Base-by-base conservation (phyloP, 2,888 invertebrate genomes). In the Micoletzkya japonica region DNA sequence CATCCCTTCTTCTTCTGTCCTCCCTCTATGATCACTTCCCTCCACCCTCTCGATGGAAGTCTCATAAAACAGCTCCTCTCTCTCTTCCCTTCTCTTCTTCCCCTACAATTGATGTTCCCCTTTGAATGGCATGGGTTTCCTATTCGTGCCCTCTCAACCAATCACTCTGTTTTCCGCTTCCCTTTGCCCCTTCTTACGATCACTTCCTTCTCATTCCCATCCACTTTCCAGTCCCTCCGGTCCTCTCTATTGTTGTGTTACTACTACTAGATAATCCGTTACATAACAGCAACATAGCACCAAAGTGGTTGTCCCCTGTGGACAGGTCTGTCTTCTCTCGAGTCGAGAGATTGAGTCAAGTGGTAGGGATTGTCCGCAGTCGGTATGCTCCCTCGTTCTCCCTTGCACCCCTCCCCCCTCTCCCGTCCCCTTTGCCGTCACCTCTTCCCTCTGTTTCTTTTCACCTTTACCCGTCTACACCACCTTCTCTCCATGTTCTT, bases 401-500 rank as follows among this genome's bases (percentile, higher is more conserved):
- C 20, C 44, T 20, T 14, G 10, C 44, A 44, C 20, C 20, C 20
- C 44, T 44, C 20, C 44, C 44, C 44, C 20, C 44, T 44, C 44
- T 44, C 44, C 20, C 44, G 10, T 44, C 44, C 44, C 44, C 20
- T 20, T 44, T 20, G 10, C 44, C 37, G 2, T 17, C 7, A 17
- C 37, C 24, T 37, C 24, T 37, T 37, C 39, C 39, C 37, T 17
- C 59, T 37, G 26, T 32, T 4, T 26, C n/a, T 39, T n/a, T 4
- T 59, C 57, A 34, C 36, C 57, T 20, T 30, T 7, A 34, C 39
- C 37, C 2, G n/a, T 24, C 4, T 28, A 37, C 34, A 37, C 39
- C 39, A n/a, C 39, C 10, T 44, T 36, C 24, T 37, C 39, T 59
- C 59, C 59, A 59, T 59, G 37, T 36, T 28, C 39, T 37, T 30